Conservation (phyloP, 2,888 invertebrate genomes). For the Exocentrus adspersus region DNA sequence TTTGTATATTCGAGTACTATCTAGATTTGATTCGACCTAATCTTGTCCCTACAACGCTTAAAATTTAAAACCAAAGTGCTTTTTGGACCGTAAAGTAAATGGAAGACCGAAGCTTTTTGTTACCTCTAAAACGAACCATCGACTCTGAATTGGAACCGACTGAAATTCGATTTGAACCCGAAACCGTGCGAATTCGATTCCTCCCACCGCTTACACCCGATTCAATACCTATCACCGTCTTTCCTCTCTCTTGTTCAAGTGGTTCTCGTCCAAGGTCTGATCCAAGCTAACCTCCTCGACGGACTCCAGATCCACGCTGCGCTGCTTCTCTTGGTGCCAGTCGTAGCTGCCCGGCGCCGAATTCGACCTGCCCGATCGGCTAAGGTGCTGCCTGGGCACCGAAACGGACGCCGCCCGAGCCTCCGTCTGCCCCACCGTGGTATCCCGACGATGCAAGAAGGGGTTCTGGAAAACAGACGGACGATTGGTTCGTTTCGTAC, state of each 20-base stretch:
- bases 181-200: background rate
- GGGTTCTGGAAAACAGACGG: slow-evolving; percentile 73
- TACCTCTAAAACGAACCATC: too few species aligned
- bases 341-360: slow-evolving; percentile 79
- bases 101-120: too few species aligned
- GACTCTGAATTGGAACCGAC: too few species aligned
- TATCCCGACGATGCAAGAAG: slow-evolving; percentile 62
- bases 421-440: slow-evolving; percentile 51
- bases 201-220: too few species aligned
- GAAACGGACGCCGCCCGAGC: slow-evolving; percentile 43
- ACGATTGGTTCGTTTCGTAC: too few species aligned
- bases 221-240: slow-evolving; percentile 35
- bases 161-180: background rate
- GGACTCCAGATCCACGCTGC: slow-evolving; percentile 55
- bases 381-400: slow-evolving; percentile 58
- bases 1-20: too few species aligned
- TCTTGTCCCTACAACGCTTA: too few species aligned
- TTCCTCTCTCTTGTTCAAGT: slow-evolving; percentile 9
- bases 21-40: too few species aligned
- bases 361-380: slow-evolving; percentile 73
- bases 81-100: too few species aligned
- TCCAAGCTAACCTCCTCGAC: slow-evolving; percentile 55
- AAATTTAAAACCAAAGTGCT: too few species aligned
- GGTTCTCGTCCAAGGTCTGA: slow-evolving; percentile 22
- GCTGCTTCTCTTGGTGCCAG: slow-evolving; percentile 55